Conservation (phyloP, 2,888 invertebrate species). For the Dicyrtomina minuta region DNA sequence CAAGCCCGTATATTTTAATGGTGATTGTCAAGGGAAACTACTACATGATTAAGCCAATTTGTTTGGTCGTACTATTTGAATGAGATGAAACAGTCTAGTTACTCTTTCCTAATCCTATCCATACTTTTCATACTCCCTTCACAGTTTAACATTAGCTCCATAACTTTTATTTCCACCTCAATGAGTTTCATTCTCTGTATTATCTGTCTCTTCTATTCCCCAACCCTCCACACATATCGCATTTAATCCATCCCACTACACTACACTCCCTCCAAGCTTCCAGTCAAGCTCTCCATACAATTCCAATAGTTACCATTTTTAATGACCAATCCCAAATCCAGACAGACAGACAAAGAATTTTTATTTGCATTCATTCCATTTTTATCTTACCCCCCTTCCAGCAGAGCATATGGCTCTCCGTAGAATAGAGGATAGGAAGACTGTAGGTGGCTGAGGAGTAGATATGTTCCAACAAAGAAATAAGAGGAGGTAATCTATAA, state of each 20-base stretch:
- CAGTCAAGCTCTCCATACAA: background rate
- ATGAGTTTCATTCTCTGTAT: conserved; percentile 2
- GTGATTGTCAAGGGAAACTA: conserved; percentile 39
- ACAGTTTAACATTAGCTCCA: background rate
- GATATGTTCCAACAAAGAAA: background rate
- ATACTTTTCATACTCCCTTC: conserved; percentile 14
- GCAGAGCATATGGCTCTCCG: too few species aligned
- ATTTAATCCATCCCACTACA: background rate
- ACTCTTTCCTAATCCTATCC: background rate
- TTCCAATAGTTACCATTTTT: background rate
- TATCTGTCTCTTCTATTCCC: background rate
- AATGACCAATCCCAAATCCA: background rate
- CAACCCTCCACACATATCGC: background rate
- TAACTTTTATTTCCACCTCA: conserved; percentile 28
- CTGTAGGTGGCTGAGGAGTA: background rate
- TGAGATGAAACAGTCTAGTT: background rate
- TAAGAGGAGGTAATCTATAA: background rate
- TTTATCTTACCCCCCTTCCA: background rate
- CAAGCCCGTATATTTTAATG: conserved; percentile 35
- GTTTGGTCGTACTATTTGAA: conserved; percentile 30
- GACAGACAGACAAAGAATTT: background rate
- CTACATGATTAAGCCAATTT: conserved; percentile 40
- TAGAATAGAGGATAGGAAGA: background rate
- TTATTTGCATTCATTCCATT: background rate
- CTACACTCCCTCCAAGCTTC: background rate